Percentiles rank a stretch among this genome's conserved stretches.
These are phyloP conservation scores for Cephus pygmeus DNA, from an alignment of 2,888 invertebrate species.

Conservation along the genomic window DNA sequence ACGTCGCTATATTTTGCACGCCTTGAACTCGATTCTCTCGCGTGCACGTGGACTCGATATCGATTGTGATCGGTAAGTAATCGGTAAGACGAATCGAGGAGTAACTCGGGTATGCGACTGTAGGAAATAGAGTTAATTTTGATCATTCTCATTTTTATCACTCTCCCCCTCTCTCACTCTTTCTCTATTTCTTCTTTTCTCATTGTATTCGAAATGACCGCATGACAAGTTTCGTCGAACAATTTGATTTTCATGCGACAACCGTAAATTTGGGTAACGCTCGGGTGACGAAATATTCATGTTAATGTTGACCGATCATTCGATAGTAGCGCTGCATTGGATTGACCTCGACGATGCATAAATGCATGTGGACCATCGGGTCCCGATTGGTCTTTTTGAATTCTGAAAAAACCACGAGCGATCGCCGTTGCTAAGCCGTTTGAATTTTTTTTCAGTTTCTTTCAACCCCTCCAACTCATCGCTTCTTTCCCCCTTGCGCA, in stretches of 20 bases:
- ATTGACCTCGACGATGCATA: not conserved
- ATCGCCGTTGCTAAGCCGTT: not conserved
- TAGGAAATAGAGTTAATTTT: constrained; percentile 24
- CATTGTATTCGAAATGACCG: not conserved
- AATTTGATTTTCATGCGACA: not conserved
- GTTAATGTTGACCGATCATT: not conserved
- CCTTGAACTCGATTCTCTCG: not conserved
- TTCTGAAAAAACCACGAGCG: not conserved
- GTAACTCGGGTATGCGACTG: constrained; percentile 20
- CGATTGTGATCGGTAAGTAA: not conserved
- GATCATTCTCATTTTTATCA: not conserved
- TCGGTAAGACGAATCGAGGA: not conserved
- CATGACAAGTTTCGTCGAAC: not conserved
- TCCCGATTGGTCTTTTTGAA: not conserved
- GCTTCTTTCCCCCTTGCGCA: too few relatives aligned
- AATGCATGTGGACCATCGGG: not conserved
- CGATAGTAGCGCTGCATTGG: not conserved
- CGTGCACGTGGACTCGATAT: not conserved
- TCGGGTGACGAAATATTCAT: not conserved
- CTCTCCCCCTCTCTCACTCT: constrained; percentile 7
- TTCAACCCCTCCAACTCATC: too few relatives aligned
- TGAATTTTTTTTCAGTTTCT: not conserved
- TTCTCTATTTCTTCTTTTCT: constrained; percentile 8
- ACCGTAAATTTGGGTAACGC: not conserved
- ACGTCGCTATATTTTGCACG: not conserved